Evolutionary conservation across 2,888 invertebrate species (phyloP), one percentile per base, ranked within the genome.

Genomic region (Acronicta leporina): DNA sequence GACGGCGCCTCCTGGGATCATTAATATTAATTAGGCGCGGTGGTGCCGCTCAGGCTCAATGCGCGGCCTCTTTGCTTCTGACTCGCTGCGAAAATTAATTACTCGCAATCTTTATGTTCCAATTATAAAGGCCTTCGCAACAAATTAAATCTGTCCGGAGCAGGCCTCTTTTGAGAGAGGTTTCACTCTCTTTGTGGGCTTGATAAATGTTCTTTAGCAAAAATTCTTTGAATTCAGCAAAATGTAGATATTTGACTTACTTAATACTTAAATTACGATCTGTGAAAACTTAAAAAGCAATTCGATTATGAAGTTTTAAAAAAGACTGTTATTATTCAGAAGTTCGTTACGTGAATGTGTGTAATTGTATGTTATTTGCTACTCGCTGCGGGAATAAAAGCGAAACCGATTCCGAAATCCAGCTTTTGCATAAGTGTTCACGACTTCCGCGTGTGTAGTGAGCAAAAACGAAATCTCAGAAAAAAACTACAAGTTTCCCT

Each of bases 41-140:
- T 87, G 87, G 85, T 87, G 86, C 85, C 81, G 82, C 84, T 82
- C 87, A 83, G 84, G 82, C 87, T 89, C 90, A 90, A 89, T 92
- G 88, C 92, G 88, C 90, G 86, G 87, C 90, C 79, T 91, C 92
- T 90, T 92, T 93, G 94, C 94, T 93, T 88, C 91, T 92, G 94
- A 94, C 94, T 94, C 92, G 90, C 92, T 91, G 92, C 92, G 89
- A 94, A 94, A 94, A 94, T 94, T 94, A 94, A 94, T 94, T 94
- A 94, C 94, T 94, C 92, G 87, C 93, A 94, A 94, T 94, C 94
- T 94, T 94, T 94, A 94, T 94, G 92, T 94, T 94, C 94, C 94
- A 94, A 94, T 94, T 94, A 94, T 94, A 94, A 94, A 94, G 89
- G 94, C 94, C 94, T 94, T 94, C 91, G 94, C 92, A 92, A 94